These are phyloP conservation scores for Syngnathus acus DNA, from an alignment of 2,797 vertebrate species.

Conservation along the genomic window DNA sequence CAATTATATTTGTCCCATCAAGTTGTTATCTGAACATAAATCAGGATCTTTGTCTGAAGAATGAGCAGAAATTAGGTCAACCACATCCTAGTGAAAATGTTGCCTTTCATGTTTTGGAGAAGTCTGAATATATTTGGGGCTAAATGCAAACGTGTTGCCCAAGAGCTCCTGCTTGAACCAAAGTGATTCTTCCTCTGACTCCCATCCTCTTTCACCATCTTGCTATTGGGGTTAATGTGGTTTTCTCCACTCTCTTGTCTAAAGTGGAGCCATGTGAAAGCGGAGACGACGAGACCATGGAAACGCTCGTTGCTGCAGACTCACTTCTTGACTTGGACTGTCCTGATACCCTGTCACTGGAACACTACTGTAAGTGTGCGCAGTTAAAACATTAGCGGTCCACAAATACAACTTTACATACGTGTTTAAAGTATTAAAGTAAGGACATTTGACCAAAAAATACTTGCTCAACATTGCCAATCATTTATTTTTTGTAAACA, in stretches of 20 bases:
- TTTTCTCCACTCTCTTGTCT: constrained; percentile 22
- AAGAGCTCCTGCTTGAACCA: neutral
- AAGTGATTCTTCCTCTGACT: neutral
- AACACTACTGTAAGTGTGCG: constrained; percentile 76
- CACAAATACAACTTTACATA: neutral
- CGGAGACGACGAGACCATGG: constrained; percentile 85
- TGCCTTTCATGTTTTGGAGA: neutral
- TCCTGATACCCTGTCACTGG: constrained; percentile 72
- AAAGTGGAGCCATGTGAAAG: constrained; percentile 86
- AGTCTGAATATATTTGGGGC: neutral
- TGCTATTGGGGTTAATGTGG: constrained; percentile 1
- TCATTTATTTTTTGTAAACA: too few relatives aligned
- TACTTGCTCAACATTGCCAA: too few relatives aligned
- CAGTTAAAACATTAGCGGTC: too few relatives aligned
- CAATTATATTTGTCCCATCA: neutral
- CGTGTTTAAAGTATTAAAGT: neutral
- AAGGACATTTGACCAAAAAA: neutral
- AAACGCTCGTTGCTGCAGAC: constrained; percentile 88
- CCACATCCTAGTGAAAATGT: neutral
- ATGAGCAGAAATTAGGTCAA: too few relatives aligned
- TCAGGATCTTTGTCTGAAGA: too few relatives aligned
- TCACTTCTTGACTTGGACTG: constrained; percentile 91
- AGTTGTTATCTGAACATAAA: too few relatives aligned
- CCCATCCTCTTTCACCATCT: neutral
- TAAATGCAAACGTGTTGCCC: neutral